These are phyloP conservation scores for Romanogobio albipinnatus DNA, from an alignment of 2,113 vertebrate species.

Conservation along the genomic window DNA sequence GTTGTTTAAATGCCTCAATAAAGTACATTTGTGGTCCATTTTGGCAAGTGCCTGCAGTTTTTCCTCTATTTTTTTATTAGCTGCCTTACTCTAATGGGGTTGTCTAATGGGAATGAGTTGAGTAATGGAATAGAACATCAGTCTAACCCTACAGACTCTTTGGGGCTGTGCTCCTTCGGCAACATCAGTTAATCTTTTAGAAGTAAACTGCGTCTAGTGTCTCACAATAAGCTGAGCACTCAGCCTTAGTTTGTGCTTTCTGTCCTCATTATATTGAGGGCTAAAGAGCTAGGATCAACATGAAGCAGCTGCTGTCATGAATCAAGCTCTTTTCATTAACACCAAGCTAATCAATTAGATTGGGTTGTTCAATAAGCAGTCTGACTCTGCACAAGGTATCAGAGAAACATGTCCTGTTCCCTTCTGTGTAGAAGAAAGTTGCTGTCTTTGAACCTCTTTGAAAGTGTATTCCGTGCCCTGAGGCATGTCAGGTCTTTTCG, in stretches of 20 bases:
- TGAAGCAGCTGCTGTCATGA: not conserved
- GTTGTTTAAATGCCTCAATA: not conserved
- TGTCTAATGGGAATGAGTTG: not conserved
- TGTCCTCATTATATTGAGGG: slow-evolving; percentile 1
- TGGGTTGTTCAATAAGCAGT: slow-evolving; percentile 32
- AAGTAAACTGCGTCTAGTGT: not conserved
- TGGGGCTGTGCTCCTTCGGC: not conserved
- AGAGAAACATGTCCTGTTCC: not conserved
- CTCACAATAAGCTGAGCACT: slow-evolving; percentile 10
- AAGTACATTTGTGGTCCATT: not conserved
- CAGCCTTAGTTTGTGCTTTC: slow-evolving; percentile 1
- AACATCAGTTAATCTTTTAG: not conserved
- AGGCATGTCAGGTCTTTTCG: not conserved
- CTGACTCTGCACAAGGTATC: not conserved
- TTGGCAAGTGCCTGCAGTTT: slow-evolving; percentile 7
- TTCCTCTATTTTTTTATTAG: slow-evolving; percentile 6
- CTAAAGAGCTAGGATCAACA: not conserved
- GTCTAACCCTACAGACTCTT: not conserved
- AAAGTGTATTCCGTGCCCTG: not conserved
- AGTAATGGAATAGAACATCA: slow-evolving; percentile 7
- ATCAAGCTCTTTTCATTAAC: slow-evolving; percentile 28
- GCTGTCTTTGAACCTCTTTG: not conserved
- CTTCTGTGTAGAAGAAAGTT: not conserved
- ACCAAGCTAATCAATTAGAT: slow-evolving; percentile 32
- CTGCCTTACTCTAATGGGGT: not conserved